A percentile compares a stretch with the other conserved stretches of the same genome.
phyloP scores from a whole-genome alignment of 2,888 invertebrate genomes.

The Cataglyphis livida region DNA sequence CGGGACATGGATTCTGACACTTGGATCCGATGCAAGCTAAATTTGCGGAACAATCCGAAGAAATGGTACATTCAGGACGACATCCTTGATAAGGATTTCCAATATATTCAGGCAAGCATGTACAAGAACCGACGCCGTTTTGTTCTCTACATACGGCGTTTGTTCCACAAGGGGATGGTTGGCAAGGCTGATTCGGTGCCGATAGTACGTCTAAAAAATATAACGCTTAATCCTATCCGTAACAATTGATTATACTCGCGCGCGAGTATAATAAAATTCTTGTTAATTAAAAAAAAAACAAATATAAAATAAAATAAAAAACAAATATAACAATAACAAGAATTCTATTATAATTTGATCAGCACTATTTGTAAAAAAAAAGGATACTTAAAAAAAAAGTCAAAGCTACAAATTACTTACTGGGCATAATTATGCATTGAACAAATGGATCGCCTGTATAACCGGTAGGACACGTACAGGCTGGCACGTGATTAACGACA shows the following conservation, averaged over 20 bases:
- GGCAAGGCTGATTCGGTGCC: conserved; percentile 88
- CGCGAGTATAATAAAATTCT: conserved; percentile 6
- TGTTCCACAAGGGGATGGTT: conserved; percentile 91
- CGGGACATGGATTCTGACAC: conserved; percentile 86
- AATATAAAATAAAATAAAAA: no score
- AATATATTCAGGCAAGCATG: conserved; percentile 90
- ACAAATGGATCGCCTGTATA: conserved; percentile 92
- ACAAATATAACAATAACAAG: not conserved
- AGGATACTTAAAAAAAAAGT: not conserved
- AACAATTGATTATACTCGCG: conserved; percentile 12
- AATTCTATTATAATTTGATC: not conserved
- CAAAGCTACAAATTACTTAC: conserved; percentile 64
- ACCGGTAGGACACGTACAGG: conserved; percentile 89
- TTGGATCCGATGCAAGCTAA: conserved; percentile 86
- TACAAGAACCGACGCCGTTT: conserved; percentile 91
- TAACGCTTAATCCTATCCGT: conserved; percentile 68
- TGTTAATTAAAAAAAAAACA: not conserved
- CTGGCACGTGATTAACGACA: conserved; percentile 91
- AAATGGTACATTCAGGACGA: conserved; percentile 85
- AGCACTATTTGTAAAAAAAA: not conserved
- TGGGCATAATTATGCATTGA: conserved; percentile 87
- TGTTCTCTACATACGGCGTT: conserved; percentile 91
- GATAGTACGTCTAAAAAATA: conserved; percentile 63
- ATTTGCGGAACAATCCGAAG: conserved; percentile 85
- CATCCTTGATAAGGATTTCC: conserved; percentile 89